These are phyloP conservation scores for Urosaurus nigricauda DNA, from an alignment of 2,797 vertebrate genomes.

Conservation along the genomic window DNA sequence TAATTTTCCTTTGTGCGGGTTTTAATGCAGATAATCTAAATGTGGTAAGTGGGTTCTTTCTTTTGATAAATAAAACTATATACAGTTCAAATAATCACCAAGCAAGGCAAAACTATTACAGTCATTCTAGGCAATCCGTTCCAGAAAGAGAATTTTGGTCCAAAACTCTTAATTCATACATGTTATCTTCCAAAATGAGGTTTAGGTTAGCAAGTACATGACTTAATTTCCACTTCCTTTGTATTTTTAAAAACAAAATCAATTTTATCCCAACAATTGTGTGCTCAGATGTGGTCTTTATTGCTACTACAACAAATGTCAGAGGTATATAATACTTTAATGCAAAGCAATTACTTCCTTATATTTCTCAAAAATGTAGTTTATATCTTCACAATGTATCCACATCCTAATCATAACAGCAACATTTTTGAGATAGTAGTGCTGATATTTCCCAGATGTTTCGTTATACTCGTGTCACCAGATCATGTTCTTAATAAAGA, in stretches of 20 bases:
- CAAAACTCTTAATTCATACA: background rate
- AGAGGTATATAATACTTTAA: background rate
- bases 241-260: background rate
- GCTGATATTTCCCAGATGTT: background rate
- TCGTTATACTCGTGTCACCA: background rate
- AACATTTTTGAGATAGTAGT: background rate
- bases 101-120: background rate
- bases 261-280: background rate
- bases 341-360: background rate
- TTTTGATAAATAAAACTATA: background rate
- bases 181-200: background rate
- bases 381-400: background rate
- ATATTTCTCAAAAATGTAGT: background rate
- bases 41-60: slow-evolving; percentile 74
- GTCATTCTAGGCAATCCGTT: background rate
- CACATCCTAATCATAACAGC: background rate
- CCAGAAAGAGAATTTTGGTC: background rate
- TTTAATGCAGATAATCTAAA: slow-evolving; percentile 86
- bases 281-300: background rate
- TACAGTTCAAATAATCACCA: background rate
- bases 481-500: background rate
- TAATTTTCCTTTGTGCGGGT: slow-evolving; percentile 84
- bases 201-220: background rate
- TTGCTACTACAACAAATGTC: background rate
- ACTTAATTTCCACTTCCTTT: background rate